phyloP scores from a whole-genome alignment of 2,113 vertebrate species.

The Silurus asotus region DNA sequence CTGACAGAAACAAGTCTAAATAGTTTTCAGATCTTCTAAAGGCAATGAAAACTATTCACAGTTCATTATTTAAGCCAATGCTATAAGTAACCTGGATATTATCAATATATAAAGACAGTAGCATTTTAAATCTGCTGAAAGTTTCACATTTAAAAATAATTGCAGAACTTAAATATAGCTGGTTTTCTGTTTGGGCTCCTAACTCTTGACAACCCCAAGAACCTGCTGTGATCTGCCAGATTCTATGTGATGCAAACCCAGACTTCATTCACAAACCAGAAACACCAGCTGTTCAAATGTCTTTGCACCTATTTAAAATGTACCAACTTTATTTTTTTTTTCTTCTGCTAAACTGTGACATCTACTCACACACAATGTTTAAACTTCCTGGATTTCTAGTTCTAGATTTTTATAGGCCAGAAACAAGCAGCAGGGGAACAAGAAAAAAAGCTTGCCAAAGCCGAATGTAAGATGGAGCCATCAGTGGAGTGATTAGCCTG shows the following conservation, averaged over 20 bases:
- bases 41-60: background rate
- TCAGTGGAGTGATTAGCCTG: conserved; percentile 71
- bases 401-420: background rate
- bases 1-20: background rate
- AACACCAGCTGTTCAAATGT: conserved; percentile 29
- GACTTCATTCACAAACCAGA: background rate
- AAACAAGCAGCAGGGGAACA: background rate
- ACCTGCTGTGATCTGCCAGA: conserved; percentile 2
- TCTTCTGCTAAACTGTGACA: background rate
- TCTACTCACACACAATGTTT: background rate
- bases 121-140: conserved; percentile 21
- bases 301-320: background rate
- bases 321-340: background rate
- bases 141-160: conserved; percentile 35
- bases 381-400: background rate
- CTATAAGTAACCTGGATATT: background rate
- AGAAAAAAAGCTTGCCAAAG: background rate
- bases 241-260: background rate
- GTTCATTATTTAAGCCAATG: background rate
- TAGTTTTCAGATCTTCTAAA: background rate
- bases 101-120: conserved; percentile 43
- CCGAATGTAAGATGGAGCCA: conserved; percentile 42
- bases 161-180: conserved; percentile 32
- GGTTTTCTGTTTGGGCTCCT: conserved; percentile 41
- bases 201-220: conserved; percentile 26